These are phyloP conservation scores for Lota lota DNA, from an alignment of 2,113 vertebrate species.

Conservation along the genomic window DNA sequence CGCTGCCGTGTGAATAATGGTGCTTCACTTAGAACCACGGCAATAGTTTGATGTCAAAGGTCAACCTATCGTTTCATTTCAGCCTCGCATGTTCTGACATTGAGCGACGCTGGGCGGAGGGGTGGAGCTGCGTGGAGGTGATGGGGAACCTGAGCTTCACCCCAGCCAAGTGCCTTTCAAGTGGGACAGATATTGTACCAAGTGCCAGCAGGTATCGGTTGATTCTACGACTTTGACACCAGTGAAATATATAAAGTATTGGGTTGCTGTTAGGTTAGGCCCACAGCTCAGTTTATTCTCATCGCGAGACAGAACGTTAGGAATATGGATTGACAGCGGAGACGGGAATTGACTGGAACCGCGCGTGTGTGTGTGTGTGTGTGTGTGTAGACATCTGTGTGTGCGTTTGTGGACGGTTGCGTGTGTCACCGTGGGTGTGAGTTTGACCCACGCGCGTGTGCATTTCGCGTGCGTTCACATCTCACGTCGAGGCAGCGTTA, in stretches of 20 bases:
- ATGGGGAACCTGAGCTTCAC: slow-evolving; percentile 53
- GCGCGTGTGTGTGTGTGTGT: slow-evolving; percentile 40
- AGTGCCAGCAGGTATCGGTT: slow-evolving; percentile 61
- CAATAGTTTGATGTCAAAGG: slow-evolving; percentile 27
- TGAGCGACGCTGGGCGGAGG: slow-evolving; percentile 24
- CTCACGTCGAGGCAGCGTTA: slow-evolving; percentile 31
- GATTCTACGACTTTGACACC: slow-evolving; percentile 69
- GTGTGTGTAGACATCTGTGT: slow-evolving; percentile 19
- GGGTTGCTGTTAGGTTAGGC: slow-evolving; percentile 61
- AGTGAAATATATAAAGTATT: slow-evolving; percentile 69
- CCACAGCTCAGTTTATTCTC: slow-evolving; percentile 69
- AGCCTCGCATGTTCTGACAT: slow-evolving; percentile 53
- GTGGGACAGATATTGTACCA: slow-evolving; percentile 41
- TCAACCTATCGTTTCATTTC: slow-evolving; percentile 24
- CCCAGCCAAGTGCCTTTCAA: slow-evolving; percentile 32
- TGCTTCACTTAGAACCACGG: too few species aligned
- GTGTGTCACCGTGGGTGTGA: slow-evolving; percentile 16
- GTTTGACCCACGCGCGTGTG: neutral
- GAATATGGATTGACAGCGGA: slow-evolving; percentile 80
- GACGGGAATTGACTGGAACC: slow-evolving; percentile 72
- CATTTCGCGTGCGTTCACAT: neutral
- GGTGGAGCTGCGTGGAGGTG: neutral
- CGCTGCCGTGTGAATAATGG: too few species aligned
- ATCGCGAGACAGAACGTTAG: slow-evolving; percentile 59
- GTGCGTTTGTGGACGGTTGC: neutral